A percentile compares a stretch with the other conserved stretches of the same genome.
These are phyloP conservation scores for Denticeps clupeoides DNA, from an alignment of 2,797 vertebrate genomes.

Conservation along the genomic window DNA sequence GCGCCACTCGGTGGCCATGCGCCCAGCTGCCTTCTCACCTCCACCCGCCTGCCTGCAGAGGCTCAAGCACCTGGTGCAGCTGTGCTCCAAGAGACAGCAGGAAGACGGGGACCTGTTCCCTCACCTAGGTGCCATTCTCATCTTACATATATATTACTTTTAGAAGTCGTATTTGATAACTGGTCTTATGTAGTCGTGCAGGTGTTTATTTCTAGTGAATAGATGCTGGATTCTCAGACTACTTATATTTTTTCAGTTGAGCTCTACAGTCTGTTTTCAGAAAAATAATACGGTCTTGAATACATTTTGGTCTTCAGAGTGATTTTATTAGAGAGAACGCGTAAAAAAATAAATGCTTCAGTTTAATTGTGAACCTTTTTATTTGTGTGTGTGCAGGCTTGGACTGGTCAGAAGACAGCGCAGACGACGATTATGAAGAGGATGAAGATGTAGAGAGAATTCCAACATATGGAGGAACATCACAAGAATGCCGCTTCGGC, in stretches of 20 bases:
- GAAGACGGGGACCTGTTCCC: slow-evolving; percentile 89
- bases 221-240: too few relatives aligned
- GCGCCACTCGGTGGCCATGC: slow-evolving; percentile 78
- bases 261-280: too few relatives aligned
- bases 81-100: slow-evolving; percentile 81
- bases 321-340: too few relatives aligned
- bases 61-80: slow-evolving; percentile 90
- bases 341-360: too few relatives aligned
- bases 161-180: too few relatives aligned
- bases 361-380: neutral
- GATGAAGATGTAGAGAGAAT: slow-evolving; percentile 71
- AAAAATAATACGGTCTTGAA: too few relatives aligned
- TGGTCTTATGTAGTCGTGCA: too few relatives aligned
- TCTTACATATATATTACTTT: neutral
- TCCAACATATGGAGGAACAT: slow-evolving; percentile 76
- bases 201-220: too few relatives aligned
- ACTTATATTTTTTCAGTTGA: too few relatives aligned
- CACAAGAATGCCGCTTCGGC: slow-evolving; percentile 61
- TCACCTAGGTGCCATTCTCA: slow-evolving; percentile 73
- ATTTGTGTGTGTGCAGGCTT: slow-evolving; percentile 58
- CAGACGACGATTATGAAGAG: slow-evolving; percentile 75
- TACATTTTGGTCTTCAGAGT: too few relatives aligned
- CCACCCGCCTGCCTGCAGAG: slow-evolving; percentile 80
- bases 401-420: slow-evolving; percentile 98
- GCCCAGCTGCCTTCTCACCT: slow-evolving; percentile 76